Evolutionary conservation across 1,140 invertebrate genomes (phyloP).

Genomic region (Heliconius hermathena): DNA sequence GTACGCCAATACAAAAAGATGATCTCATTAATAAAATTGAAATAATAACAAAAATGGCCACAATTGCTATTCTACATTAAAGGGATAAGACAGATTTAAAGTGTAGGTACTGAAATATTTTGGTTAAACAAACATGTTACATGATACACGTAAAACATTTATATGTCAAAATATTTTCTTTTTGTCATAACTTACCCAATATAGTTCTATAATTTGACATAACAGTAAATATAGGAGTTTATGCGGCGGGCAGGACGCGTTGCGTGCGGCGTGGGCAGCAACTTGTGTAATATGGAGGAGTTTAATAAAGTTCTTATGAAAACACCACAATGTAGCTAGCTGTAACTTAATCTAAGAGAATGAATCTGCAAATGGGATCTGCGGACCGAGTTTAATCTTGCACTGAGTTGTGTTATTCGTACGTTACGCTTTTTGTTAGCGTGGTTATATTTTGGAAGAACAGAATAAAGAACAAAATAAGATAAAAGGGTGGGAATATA

Average conservation of each 20-base stretch:
- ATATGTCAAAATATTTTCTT: not conserved
- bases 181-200: not conserved
- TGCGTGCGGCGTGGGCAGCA: slow-evolving; percentile 21
- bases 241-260: slow-evolving; percentile 25
- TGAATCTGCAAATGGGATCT: slow-evolving; percentile 74
- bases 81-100: not conserved
- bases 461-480: too few relatives aligned
- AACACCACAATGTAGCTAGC: slow-evolving; percentile 66
- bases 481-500: not conserved
- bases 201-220: slow-evolving; percentile 14
- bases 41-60: too few relatives aligned
- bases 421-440: slow-evolving; percentile 41
- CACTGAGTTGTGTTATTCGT: slow-evolving; percentile 46
- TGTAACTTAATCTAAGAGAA: slow-evolving; percentile 74
- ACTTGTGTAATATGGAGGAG: slow-evolving; percentile 58
- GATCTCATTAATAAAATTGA: too few relatives aligned
- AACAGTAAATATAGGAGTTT: slow-evolving; percentile 22
- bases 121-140: not conserved
- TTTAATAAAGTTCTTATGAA: slow-evolving; percentile 74
- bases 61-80: not conserved
- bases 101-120: not conserved
- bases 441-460: slow-evolving; percentile 30
- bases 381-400: slow-evolving; percentile 64
- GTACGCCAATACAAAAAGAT: too few relatives aligned
- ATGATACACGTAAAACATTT: not conserved